A percentile compares a stretch with the other conserved stretches of the same genome.
These are phyloP conservation scores for Cephus spinipes DNA, from an alignment of 2,888 invertebrate genomes.

Conservation along the genomic window DNA sequence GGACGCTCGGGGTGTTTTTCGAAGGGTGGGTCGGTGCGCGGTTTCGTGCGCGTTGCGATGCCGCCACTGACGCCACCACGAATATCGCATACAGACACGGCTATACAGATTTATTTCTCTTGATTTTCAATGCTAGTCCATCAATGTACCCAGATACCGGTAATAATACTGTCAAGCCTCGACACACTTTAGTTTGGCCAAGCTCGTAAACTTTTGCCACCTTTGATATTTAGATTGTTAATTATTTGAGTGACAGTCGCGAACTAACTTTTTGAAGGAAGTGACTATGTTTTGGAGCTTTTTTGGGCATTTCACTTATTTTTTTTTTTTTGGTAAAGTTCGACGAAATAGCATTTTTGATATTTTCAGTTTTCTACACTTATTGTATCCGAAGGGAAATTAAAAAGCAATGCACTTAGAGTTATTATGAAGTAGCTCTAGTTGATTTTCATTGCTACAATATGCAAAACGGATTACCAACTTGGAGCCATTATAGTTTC, in stretches of 20 bases:
- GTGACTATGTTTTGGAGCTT: not conserved
- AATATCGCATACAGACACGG: constrained; percentile 14
- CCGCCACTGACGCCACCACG: constrained; percentile 16
- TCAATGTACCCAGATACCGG: not conserved
- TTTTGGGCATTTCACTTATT: not conserved
- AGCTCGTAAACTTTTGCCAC: not conserved
- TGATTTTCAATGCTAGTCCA: constrained; percentile 8
- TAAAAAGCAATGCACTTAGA: not conserved
- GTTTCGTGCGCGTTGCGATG: constrained; percentile 46
- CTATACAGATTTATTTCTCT: constrained; percentile 15
- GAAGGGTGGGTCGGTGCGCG: constrained; percentile 60
- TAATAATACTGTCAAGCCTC: not conserved
- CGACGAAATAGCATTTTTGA: not conserved
- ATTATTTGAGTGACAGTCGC: too few species aligned
- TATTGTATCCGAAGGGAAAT: not conserved
- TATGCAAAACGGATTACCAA: not conserved
- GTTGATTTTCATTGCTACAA: not conserved
- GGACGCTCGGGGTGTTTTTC: constrained; percentile 56
- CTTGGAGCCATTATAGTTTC: not conserved
- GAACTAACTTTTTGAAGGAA: not conserved
- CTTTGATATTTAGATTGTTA: not conserved
- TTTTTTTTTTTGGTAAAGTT: not conserved
- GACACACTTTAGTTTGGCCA: not conserved
- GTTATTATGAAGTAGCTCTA: not conserved
- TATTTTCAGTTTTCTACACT: not conserved